Evolutionary conservation across 30 jellyfish, hydroid and myxozoan genomes (phyloP), one percentile per base, ranked within the genome.

Genomic region (Hydractinia echinata): DNA sequence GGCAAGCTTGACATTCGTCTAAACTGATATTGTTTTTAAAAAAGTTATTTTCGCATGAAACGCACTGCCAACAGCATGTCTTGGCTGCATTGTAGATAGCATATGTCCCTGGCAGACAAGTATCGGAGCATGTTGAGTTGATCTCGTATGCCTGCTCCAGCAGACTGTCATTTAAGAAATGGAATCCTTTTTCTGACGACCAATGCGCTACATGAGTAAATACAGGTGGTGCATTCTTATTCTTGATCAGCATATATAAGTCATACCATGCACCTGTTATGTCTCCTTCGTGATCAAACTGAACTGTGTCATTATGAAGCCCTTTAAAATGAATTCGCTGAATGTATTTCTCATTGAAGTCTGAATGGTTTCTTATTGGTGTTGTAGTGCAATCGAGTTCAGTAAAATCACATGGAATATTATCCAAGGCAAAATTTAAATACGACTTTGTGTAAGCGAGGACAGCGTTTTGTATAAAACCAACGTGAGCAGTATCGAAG

Each of bases 51-150:
- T 21, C 81, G 49, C 87, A 80, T 50, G 73, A 5, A 9, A 61
- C 44, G 52, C 87, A 80, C 44, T 19, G 39, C 87, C 87, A 80
- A 67, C 87, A 80, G 66, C 87, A 80, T 15, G 16, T 18, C 44
- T 44, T 66, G 18, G 21, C 18, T 48, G 83, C 18, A 80, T 80
- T 44, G 44, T 10, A 50, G 8, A 80, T 52, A 20, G 87, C 69
- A 50, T 48, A 61, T 5, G 10, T 14, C 5, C 87, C 87, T 16
- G 87, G 87, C 44, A 48, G 86, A 51, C 87, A 80, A 20, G 30
- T 49, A 30, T 61, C 71, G 53, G 85, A 19, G 44, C 87, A 80
- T 8, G 30, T 80, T 50, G 87, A 80, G 5, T 84, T 19, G 50
- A 80, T 51, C 67, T 30, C 10, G 44, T n/a, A 50, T 20, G n/a